These are phyloP conservation scores for Erinaceus europaeus DNA, from an alignment of 2,113 vertebrate species.

Conservation along the genomic window DNA sequence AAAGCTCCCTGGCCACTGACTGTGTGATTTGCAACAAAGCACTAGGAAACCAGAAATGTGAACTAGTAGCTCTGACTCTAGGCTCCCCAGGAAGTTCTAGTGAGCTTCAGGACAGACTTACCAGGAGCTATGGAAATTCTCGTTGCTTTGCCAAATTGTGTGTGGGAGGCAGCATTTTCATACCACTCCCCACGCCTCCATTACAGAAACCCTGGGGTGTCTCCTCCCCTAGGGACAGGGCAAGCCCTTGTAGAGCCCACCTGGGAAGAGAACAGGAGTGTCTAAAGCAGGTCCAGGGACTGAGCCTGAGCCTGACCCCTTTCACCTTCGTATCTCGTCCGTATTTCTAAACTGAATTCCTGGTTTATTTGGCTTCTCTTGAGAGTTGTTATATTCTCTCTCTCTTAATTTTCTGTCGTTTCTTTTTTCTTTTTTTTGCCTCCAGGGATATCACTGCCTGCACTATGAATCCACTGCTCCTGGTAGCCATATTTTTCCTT, in stretches of 20 bases:
- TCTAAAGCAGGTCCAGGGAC: background rate
- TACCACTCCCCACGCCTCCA: background rate
- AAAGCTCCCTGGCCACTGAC: background rate
- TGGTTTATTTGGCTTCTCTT: background rate
- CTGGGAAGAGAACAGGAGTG: background rate
- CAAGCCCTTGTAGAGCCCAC: background rate
- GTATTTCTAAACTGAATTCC: background rate
- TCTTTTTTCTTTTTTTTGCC: no score
- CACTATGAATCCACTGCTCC: no score
- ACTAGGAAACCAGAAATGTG: background rate
- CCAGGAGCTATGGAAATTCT: background rate
- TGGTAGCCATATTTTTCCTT: no score
- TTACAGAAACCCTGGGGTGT: background rate
- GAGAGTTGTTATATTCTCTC: no score
- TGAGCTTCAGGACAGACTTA: background rate
- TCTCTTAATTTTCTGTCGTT: no score
- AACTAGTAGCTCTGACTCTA: background rate
- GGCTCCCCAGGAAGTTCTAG: background rate
- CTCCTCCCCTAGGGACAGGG: background rate
- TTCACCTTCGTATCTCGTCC: background rate
- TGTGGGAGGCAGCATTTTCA: background rate
- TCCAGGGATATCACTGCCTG: no score
- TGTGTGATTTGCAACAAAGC: constrained; percentile 2
- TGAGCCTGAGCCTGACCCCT: background rate
- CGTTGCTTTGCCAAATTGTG: constrained; percentile 28